Conservation (phyloP, 2,888 invertebrate genomes). For the Pseudoips prasinana region DNA sequence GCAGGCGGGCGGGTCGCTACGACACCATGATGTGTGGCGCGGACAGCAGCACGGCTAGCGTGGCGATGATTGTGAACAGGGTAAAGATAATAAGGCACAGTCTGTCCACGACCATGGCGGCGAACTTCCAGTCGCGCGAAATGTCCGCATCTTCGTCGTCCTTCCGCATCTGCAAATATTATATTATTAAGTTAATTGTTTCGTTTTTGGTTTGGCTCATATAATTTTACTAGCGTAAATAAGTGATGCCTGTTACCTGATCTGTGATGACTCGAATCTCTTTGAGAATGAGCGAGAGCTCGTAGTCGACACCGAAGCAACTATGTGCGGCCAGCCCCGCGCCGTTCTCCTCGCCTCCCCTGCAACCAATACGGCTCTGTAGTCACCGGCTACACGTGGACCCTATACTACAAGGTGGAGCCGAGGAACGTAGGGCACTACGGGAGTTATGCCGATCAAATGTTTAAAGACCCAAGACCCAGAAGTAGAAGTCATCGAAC, state of each 20-base stretch:
- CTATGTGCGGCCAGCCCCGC: constrained; percentile 91
- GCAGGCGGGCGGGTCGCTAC: constrained; percentile 85
- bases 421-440: constrained; percentile 75
- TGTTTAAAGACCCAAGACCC: constrained; percentile 62
- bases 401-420: constrained; percentile 71
- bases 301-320: constrained; percentile 95
- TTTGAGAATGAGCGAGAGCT: constrained; percentile 96
- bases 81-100: constrained; percentile 99
- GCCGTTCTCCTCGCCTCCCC: constrained; percentile 84
- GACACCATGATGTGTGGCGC: constrained; percentile 98
- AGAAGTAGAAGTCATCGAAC: constrained; percentile 41
- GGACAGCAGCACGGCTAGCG: constrained; percentile 97
- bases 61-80: constrained; percentile 98
- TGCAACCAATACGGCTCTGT: constrained; percentile 67
- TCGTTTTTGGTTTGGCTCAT: not conserved
- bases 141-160: constrained; percentile 97
- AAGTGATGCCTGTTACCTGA: constrained; percentile 78
- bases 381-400: constrained; percentile 67
- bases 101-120: constrained; percentile 99
- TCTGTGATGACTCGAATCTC: constrained; percentile 96
- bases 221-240: not conserved
- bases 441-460: constrained; percentile 68
- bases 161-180: constrained; percentile 89
- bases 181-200: not conserved
- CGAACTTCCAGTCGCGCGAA: constrained; percentile 99